Base-by-base conservation (phyloP, 2,797 vertebrate species). In the Sebastes wilsoni region DNA sequence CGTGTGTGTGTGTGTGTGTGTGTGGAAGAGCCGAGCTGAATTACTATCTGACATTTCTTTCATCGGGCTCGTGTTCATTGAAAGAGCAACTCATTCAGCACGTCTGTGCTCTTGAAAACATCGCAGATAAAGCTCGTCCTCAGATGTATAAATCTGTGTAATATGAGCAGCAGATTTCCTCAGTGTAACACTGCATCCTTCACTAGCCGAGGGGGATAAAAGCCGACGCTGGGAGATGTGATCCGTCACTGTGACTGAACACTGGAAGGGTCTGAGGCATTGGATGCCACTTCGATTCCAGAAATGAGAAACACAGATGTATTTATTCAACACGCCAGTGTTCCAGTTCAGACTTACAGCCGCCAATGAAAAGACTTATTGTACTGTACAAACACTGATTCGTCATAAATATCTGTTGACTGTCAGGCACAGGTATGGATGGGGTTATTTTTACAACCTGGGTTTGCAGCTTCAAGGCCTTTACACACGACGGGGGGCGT, bases 81-180 rank as follows among this genome's bases (percentile, higher is more conserved):
- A 81, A 81, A 86, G 79, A 83, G 83, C 72, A 32, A 66, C 82
- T 85, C 82, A 75, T 87, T 90, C 87, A 71, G 75, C 65, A 25
- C 34, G 80, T 62, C 87, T 59, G 66, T 34, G 83, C 84, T 88
- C 74, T 87, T 89, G 77, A 89, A 90, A 87, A 87, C 77, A 71
- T 74, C 66, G 79, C 69, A 78, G 85, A 91, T 87, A 84, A 89
- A 87, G 84, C 82, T 54, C 10, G 71, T 86, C 86, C 82, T 90
- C 79, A 87, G 81, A 92, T 75, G 80, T 77, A 88, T 75, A 85
- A 87, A 92, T 93, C 87, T 82, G 67, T 88, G 82, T 86, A 91
- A 91, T 79, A 80, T 6, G 80, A 90, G 84, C 67, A 38, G 42
- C 66, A 77, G 22, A 75, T 79, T 85, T 84, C 81, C 80, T 87